Conservation (phyloP, 2,113 vertebrate species). For the Chionodraco myersi region DNA sequence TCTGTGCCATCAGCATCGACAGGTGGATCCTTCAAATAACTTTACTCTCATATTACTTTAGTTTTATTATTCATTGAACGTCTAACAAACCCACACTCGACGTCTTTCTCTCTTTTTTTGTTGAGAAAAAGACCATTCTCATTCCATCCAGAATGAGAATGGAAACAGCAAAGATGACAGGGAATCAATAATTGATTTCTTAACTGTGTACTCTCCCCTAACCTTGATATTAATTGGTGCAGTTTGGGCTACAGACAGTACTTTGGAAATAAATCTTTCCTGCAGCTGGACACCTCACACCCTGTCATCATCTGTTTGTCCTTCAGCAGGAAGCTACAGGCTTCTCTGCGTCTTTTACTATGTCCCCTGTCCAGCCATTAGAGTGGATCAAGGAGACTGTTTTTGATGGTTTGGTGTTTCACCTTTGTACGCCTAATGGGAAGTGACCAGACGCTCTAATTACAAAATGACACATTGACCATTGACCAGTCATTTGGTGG, state of each 20-base stretch:
- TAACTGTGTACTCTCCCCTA: neutral
- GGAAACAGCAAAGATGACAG: neutral
- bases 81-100: neutral
- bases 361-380: slow-evolving; percentile 8
- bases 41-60: neutral
- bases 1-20: slow-evolving; percentile 87
- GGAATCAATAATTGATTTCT: slow-evolving; percentile 12
- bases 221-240: neutral
- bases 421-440: slow-evolving; percentile 1
- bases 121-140: neutral
- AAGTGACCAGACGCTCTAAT: slow-evolving; percentile 21
- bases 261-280: no score
- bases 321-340: slow-evolving; percentile 17
- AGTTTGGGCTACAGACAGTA: neutral
- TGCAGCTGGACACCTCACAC: neutral
- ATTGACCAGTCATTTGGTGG: slow-evolving; percentile 1
- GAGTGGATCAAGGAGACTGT: slow-evolving; percentile 11
- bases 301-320: slow-evolving; percentile 12
- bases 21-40: slow-evolving; percentile 61
- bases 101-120: neutral
- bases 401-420: slow-evolving; percentile 9
- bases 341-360: neutral
- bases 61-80: neutral
- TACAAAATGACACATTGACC: slow-evolving; percentile 48
- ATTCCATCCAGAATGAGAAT: neutral